Conservation (phyloP, 2,888 invertebrate genomes). For the Urechis unicinctus region DNA sequence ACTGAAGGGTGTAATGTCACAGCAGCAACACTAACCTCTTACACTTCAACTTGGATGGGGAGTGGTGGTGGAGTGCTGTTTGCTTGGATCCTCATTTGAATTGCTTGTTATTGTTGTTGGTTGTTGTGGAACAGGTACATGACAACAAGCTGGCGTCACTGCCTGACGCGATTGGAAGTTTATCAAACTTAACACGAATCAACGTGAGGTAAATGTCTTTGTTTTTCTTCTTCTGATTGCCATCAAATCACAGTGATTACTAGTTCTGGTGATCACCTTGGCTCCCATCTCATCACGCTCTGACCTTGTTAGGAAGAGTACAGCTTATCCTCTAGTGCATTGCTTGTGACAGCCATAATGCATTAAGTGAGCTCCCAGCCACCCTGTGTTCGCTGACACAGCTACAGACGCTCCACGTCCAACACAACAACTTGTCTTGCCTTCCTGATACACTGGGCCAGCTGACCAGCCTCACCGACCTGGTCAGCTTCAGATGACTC, state of each 20-base stretch:
- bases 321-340: too few relatives aligned
- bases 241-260: too few relatives aligned
- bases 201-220: constrained; percentile 38
- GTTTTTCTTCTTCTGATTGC: neutral
- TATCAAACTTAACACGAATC: constrained; percentile 56
- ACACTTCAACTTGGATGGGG: too few relatives aligned
- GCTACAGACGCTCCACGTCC: constrained; percentile 65
- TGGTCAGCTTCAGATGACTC: constrained; percentile 56
- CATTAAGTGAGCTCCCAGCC: constrained; percentile 65
- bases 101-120: too few relatives aligned
- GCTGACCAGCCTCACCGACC: constrained; percentile 68
- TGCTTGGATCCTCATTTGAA: too few relatives aligned
- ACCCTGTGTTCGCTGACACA: constrained; percentile 65
- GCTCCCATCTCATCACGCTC: too few relatives aligned
- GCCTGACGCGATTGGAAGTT: constrained; percentile 67
- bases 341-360: constrained; percentile 48
- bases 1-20: too few relatives aligned
- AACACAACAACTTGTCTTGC: constrained; percentile 66
- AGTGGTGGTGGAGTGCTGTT: too few relatives aligned
- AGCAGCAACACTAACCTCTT: too few relatives aligned
- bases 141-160: constrained; percentile 71
- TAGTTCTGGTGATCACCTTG: too few relatives aligned
- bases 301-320: too few relatives aligned
- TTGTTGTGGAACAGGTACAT: too few relatives aligned
- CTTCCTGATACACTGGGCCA: constrained; percentile 70